Evolutionary conservation across 2,888 invertebrate species (phyloP).

Genomic region (Limnephilus marmoratus): DNA sequence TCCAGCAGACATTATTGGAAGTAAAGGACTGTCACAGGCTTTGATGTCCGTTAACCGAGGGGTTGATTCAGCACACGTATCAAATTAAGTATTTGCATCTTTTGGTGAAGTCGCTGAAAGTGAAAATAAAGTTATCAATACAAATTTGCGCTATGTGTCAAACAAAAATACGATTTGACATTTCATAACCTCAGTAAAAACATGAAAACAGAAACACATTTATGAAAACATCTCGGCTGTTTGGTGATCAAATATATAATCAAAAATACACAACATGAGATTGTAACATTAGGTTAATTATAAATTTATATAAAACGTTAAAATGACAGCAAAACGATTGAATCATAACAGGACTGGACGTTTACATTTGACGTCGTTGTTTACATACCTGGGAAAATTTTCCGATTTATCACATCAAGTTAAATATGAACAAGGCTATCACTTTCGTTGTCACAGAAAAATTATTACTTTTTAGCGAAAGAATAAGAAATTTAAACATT

Average conservation of each 20-base stretch:
- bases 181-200: constrained; percentile 58
- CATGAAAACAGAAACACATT: neutral
- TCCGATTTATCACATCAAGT: neutral
- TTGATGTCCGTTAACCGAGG: constrained; percentile 50
- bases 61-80: constrained; percentile 46
- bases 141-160: neutral
- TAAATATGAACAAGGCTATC: neutral
- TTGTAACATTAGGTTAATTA: neutral
- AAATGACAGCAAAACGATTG: constrained; percentile 33
- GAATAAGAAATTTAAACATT: constrained; percentile 21
- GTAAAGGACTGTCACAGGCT: neutral
- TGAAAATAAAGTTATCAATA: constrained; percentile 13
- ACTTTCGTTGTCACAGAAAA: constrained; percentile 20
- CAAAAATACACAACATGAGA: neutral
- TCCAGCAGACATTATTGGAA: constrained; percentile 57
- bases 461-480: constrained; percentile 6
- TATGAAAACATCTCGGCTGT: neutral
- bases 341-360: constrained; percentile 51
- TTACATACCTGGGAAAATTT: constrained; percentile 47
- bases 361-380: constrained; percentile 43
- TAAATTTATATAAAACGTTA: constrained; percentile 11
- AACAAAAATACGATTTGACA: constrained; percentile 54
- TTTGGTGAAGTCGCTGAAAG: constrained; percentile 45
- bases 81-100: constrained; percentile 55
- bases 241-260: neutral